Evolutionary conservation across 2,113 vertebrate genomes (phyloP).

Genomic region (Triplophysa rosa): DNA sequence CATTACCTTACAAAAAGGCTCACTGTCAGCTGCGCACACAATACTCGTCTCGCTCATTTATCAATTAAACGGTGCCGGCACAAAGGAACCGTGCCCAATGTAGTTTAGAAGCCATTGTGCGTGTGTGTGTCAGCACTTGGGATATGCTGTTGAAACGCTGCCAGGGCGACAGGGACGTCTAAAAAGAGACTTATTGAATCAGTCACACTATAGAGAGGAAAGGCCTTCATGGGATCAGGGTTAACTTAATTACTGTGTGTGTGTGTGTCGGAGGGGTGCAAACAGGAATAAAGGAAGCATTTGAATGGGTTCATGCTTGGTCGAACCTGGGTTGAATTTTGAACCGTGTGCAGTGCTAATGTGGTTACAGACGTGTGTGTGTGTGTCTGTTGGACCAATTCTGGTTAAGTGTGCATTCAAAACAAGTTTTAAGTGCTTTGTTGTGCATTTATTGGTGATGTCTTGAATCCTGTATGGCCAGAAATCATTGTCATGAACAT

Average conservation of each 20-base stretch:
- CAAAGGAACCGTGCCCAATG: constrained; percentile 41
- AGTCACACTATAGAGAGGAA: constrained; percentile 9
- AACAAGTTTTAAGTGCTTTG: background rate
- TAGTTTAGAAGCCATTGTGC: constrained; percentile 26
- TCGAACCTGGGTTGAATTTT: background rate
- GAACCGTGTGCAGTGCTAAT: constrained; percentile 3
- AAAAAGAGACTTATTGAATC: constrained; percentile 36
- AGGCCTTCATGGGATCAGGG: constrained; percentile 36
- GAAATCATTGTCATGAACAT: too few species aligned
- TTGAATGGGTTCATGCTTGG: constrained; percentile 36
- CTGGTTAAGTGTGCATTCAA: background rate
- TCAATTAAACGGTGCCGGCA: constrained; percentile 31
- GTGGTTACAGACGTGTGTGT: constrained; percentile 7
- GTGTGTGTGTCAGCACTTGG: constrained; percentile 31
- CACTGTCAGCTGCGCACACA: constrained; percentile 35
- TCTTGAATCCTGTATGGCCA: too few species aligned
- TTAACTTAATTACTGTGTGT: constrained; percentile 28
- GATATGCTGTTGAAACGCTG: constrained; percentile 22
- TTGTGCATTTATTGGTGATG: background rate
- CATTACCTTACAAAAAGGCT: constrained; percentile 28
- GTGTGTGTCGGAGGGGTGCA: constrained; percentile 27
- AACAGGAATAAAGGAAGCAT: constrained; percentile 3
- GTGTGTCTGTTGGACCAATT: background rate
- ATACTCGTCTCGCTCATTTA: constrained; percentile 37
- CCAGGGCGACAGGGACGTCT: constrained; percentile 11